Evolutionary conservation across 2,113 vertebrate genomes (phyloP).

Genomic region (Cairina moschata): DNA sequence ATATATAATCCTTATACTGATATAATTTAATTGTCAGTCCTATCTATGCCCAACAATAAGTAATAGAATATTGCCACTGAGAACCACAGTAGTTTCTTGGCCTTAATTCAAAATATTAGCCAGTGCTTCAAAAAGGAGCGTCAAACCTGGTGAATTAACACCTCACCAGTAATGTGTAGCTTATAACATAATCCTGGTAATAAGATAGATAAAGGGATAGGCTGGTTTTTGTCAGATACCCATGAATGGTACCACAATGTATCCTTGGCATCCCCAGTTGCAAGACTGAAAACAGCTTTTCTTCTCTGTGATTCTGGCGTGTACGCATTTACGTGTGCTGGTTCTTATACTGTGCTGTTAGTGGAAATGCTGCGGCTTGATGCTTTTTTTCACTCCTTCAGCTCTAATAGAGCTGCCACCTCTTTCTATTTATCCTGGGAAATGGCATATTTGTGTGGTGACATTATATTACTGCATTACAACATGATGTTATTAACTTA

Average conservation of each 20-base stretch:
- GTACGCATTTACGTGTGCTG: background rate
- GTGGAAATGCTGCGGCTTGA: background rate
- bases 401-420: constrained; percentile 4
- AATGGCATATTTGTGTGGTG: constrained; percentile 35
- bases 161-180: background rate
- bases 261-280: background rate
- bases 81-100: constrained; percentile 27
- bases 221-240: background rate
- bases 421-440: constrained; percentile 40
- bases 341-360: background rate
- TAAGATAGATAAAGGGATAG: background rate
- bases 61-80: constrained; percentile 6
- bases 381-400: background rate
- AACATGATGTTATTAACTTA: constrained; percentile 37
- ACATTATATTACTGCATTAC: constrained; percentile 37
- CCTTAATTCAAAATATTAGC: constrained; percentile 10
- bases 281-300: background rate
- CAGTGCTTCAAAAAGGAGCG: background rate
- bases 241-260: background rate
- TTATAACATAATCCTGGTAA: constrained; percentile 33
- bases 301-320: background rate
- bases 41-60: constrained; percentile 33
- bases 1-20: background rate
- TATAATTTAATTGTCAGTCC: constrained; percentile 17
- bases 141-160: constrained; percentile 8